phyloP scores from a whole-genome alignment of 2,888 invertebrate species.

The Erpobdella octoculata region DNA sequence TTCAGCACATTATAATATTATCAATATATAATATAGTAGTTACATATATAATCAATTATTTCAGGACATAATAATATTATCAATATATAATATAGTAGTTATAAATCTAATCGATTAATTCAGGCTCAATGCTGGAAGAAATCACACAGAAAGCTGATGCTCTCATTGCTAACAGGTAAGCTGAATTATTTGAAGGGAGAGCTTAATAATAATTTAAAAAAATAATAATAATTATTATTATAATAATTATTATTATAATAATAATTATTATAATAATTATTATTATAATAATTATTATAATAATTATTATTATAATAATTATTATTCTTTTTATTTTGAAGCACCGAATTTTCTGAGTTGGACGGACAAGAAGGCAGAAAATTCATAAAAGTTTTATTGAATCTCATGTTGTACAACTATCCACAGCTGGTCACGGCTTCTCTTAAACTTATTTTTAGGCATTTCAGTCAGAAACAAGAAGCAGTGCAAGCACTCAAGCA shows the following conservation, averaged over 20 bases:
- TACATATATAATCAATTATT: no score
- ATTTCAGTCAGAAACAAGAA: constrained; percentile 26
- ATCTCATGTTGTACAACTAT: constrained; percentile 22
- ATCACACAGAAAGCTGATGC: constrained; percentile 7
- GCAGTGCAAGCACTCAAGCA: constrained; percentile 13
- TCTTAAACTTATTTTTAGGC: constrained; percentile 26
- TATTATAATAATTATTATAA: no score
- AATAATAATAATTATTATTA: no score
- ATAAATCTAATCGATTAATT: background rate
- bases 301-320: no score
- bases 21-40: no score
- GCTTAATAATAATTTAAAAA: no score
- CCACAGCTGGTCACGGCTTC: constrained; percentile 20
- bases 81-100: background rate
- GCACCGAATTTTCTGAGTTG: constrained; percentile 14
- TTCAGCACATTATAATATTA: no score
- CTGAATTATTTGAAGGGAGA: background rate
- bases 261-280: no score
- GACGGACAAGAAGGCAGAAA: background rate
- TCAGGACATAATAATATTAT: no score
- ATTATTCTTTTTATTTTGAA: background rate
- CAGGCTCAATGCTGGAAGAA: background rate
- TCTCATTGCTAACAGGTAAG: background rate
- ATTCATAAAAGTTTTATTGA: constrained; percentile 19
- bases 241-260: no score